A percentile compares a stretch with the other conserved stretches of the same genome.
Evolutionary conservation across 2,797 vertebrate genomes (phyloP).

Genomic region (Pseudochromis fuscus): DNA sequence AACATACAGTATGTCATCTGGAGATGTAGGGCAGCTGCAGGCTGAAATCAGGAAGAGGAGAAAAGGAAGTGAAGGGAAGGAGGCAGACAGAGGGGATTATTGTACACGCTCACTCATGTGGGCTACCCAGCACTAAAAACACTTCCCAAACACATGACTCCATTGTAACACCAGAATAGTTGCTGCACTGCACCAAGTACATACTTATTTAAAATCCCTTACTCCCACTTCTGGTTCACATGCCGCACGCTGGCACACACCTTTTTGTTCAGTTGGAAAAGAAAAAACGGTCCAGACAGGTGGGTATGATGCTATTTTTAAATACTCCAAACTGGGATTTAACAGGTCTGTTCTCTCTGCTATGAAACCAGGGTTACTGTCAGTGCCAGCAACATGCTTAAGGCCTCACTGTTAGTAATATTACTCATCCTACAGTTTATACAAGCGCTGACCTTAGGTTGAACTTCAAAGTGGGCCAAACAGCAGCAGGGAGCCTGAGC

Average conservation of each 20-base stretch:
- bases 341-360: background rate
- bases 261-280: slow-evolving; percentile 19
- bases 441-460: slow-evolving; percentile 12
- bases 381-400: background rate
- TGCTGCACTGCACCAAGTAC: slow-evolving; percentile 52
- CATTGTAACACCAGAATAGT: slow-evolving; percentile 77
- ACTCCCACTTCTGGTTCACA: background rate
- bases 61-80: slow-evolving; percentile 75
- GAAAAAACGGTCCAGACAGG: slow-evolving; percentile 28
- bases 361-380: slow-evolving; percentile 1
- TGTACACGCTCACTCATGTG: slow-evolving; percentile 81
- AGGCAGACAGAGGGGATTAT: slow-evolving; percentile 82
- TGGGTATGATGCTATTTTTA: slow-evolving; percentile 3
- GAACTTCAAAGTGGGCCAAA: slow-evolving; percentile 31
- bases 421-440: slow-evolving; percentile 14
- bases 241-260: slow-evolving; percentile 21
- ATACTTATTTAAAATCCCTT: slow-evolving; percentile 58
- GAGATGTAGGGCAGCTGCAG: slow-evolving; percentile 72
- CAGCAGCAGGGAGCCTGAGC: slow-evolving; percentile 15
- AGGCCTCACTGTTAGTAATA: background rate
- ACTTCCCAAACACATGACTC: slow-evolving; percentile 81
- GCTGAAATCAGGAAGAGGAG: slow-evolving; percentile 72
- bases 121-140: slow-evolving; percentile 74
- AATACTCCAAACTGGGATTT: slow-evolving; percentile 2
- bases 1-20: slow-evolving; percentile 48